phyloP scores from a whole-genome alignment of 2,113 vertebrate species.

The Porphyrio hochstetteri region DNA sequence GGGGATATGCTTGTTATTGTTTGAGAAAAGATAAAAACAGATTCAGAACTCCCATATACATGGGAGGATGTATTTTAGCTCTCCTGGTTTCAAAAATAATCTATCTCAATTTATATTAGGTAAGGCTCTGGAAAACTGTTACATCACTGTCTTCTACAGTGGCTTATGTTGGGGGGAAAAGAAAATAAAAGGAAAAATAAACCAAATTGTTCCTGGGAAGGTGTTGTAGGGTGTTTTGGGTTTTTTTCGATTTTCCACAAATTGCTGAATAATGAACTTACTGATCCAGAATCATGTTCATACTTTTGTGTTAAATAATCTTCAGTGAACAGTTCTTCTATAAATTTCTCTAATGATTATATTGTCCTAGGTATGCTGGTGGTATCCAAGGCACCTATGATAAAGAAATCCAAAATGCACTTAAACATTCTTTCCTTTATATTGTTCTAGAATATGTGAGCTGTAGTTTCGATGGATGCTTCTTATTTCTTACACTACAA shows the following conservation, averaged over 20 bases:
- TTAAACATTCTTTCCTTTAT: not conserved
- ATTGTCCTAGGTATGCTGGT: not conserved
- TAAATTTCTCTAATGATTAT: not conserved
- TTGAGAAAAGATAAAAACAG: not conserved
- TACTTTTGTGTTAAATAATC: not conserved
- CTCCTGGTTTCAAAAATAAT: not conserved
- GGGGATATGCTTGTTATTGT: not conserved
- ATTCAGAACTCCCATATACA: not conserved
- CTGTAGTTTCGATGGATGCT: not conserved
- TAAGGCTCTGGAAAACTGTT: not conserved
- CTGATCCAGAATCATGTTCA: not conserved
- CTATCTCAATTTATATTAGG: not conserved
- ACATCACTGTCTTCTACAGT: not conserved
- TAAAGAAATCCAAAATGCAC: not conserved
- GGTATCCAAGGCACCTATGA: not conserved
- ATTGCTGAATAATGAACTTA: not conserved
- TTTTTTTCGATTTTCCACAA: not conserved
- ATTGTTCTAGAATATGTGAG: not conserved
- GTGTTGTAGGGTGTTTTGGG: too few relatives aligned
- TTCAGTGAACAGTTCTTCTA: not conserved
- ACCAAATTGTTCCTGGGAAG: not conserved
- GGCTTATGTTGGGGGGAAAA: not conserved
- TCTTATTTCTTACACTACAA: not conserved
- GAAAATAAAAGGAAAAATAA: not conserved
- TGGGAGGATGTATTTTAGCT: not conserved